Evolutionary conservation across 2,888 invertebrate genomes (phyloP), one percentile per base, ranked within the genome.

Genomic region (Ditula angustiorana): DNA sequence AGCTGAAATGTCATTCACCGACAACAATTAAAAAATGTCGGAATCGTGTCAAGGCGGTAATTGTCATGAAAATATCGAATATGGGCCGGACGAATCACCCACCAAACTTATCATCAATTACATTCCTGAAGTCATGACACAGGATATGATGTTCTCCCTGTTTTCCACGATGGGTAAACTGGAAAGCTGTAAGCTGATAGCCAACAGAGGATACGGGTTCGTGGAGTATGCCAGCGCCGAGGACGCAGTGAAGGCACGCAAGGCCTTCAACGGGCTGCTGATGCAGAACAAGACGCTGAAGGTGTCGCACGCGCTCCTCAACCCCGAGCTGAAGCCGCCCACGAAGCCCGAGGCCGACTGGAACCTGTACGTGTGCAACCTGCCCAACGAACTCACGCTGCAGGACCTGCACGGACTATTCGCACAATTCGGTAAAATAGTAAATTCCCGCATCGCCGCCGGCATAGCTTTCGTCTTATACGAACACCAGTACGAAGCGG

Each of bases 11-110:
- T 93, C 93, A 92, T 89, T 90, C 87, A 81, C 86, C 89, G 91
- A 91, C 93, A 93, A 93, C 93, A 92, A 92, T 92, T 93, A 92
- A 93, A 93, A 93, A 93, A 93, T 93, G 93, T 93, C 93, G 93
- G 93, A 93, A 90, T 92, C 93, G 93, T 93, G 93, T 93, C 93
- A 93, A 89, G 93, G 92, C 90, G 92, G 88, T 92, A 93, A 91
- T 92, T 92, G 93, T 92, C 93, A 93, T 86, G 93, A 90, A 90
- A 91, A 81, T 90, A 90, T 85, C 85, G 93, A 93, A 88, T 90
- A 83, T 90, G 88, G 92, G 81, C 87, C 92, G 74, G 93, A 93
- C 77, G 93, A 93, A 90, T 93, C 93, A 83, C 93, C 93, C 76
- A 93, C 93, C 74, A 93, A 93, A 86, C 93, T 93, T 86, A 93